Evolutionary conservation across 2,797 vertebrate species (phyloP).

Genomic region (Enteromius thamalakanensis): DNA sequence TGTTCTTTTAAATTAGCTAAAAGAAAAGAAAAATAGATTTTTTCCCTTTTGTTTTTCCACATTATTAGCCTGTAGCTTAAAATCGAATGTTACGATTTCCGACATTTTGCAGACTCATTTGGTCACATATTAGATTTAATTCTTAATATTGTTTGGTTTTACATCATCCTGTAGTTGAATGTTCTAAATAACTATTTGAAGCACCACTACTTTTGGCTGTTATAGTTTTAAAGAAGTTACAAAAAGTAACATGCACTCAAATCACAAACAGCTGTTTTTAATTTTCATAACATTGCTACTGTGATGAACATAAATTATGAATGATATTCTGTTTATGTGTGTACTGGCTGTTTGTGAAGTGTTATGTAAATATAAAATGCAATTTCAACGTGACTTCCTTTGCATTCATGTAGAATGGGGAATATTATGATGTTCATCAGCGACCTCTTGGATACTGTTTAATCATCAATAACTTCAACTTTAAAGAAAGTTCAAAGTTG

Average conservation of each 20-base stretch:
- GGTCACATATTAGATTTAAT: not conserved
- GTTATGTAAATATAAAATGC: not conserved
- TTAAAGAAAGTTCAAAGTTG: slow-evolving; percentile 14
- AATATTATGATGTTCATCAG: slow-evolving; percentile 64
- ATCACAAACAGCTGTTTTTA: not conserved
- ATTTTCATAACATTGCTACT: not conserved
- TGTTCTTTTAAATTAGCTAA: too few species aligned
- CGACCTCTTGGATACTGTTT: slow-evolving; percentile 75
- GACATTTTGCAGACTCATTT: too few species aligned
- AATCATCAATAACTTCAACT: slow-evolving; percentile 81
- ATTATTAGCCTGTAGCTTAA: too few species aligned
- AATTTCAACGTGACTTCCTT: not conserved
- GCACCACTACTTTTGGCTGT: not conserved
- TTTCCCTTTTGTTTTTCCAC: too few species aligned
- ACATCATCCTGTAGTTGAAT: too few species aligned
- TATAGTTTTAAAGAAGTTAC: not conserved
- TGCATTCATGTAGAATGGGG: slow-evolving; percentile 50
- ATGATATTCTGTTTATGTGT: not conserved
- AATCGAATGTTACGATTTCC: too few species aligned
- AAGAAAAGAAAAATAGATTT: too few species aligned
- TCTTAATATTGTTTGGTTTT: not conserved
- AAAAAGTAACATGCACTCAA: not conserved
- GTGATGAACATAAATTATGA: not conserved
- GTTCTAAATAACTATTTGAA: not conserved
- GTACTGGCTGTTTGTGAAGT: not conserved